Base-by-base conservation (phyloP, 2,113 vertebrate genomes). In the Labeo catla region DNA sequence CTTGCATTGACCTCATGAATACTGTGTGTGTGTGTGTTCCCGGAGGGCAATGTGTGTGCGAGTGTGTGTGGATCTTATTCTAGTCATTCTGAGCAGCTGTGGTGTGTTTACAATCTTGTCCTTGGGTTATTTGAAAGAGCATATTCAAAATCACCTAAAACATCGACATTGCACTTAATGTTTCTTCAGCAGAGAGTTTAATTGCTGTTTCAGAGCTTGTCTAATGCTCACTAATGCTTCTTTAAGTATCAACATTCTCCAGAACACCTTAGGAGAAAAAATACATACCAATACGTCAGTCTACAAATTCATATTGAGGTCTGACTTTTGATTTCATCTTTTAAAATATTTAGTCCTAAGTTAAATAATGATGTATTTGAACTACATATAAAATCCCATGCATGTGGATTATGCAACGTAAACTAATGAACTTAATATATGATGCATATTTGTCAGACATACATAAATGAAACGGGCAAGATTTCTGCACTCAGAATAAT, bases 11-110 rank as follows among this genome's bases (percentile, higher is more conserved):
- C 63, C 43, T 82, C 80, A 50, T 68, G 80, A 66, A 82, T 78
- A 79, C 16, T 66, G 21, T 65, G 83, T 76, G 83, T 84, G 54
- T 81, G 57, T 80, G 57, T 65, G 78, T 81, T 8, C 43, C 47
- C 28, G 82, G 36, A 76, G 57, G 70, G 57, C 74, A 49, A 0
- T 1, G 8, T 87, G 88, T 66, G 47, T 1, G 13, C 19, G 83
- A 8, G 21, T 0, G 1, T 43, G 43, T 21, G 63, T 61, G 54
- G 23, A 47, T 74, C 65, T 84, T 59, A 84, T 43, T 72, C 52
- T 36, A 78, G 52, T 78, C 76, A 39, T 39, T 78, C 28, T 80
- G 57, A 45, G 54, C 57, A 78, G 54, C 36, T 23, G 36, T 45
- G 77, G 72, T 47, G 10, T 74, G n/a, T 74, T 49, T 74, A 74